Base-by-base conservation (phyloP, 1,140 invertebrate species). In the Papilio polytes region DNA sequence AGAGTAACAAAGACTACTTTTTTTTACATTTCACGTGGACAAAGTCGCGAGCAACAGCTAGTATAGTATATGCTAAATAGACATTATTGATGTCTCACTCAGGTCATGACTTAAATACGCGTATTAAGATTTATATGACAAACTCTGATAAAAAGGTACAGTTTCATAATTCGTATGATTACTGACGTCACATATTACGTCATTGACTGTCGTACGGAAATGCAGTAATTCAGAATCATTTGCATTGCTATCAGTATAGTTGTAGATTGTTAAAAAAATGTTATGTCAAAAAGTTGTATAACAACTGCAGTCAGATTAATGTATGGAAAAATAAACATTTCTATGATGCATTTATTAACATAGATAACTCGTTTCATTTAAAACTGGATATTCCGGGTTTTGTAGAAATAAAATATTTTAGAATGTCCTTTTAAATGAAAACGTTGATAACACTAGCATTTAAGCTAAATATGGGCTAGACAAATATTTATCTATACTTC, bases 141-240 rank as follows among this genome's bases (percentile, higher is more conserved):
- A 63, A 63, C 59, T 26, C 3, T 63, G 22, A 2, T 12, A 13
- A 13, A 63, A 26, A 63, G 59, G 22, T 26, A 20, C 63, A 31
- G 26, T 26, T 66, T 6, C 9, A 66, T 2, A 3, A 10, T 9
- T 31, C n/a, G 63, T 66, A 66, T 31, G 63, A 66, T 66, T 31
- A 31, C 12, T 66, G 63, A 66, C 63, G 63, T 66, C 59, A 63
- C 59, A 15, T 31, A 66, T 31, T 66, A 66, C 63, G 63, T 66
- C 12, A 66, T 22, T 10, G 20, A 36, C 36, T 36, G 63, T 31
- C 31, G 63, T 66, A 31, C 63, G 22, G 63, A 66, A 15, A 66
- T 26, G 63, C 63, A 66, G 63, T 63, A 63, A 63, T 66, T 9
- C 18, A 66, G 26, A 66, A 36, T 22, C 31, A 31, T 26, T 31